Conservation (phyloP, 2,888 invertebrate genomes). For the Siphlonurus alternatus region DNA sequence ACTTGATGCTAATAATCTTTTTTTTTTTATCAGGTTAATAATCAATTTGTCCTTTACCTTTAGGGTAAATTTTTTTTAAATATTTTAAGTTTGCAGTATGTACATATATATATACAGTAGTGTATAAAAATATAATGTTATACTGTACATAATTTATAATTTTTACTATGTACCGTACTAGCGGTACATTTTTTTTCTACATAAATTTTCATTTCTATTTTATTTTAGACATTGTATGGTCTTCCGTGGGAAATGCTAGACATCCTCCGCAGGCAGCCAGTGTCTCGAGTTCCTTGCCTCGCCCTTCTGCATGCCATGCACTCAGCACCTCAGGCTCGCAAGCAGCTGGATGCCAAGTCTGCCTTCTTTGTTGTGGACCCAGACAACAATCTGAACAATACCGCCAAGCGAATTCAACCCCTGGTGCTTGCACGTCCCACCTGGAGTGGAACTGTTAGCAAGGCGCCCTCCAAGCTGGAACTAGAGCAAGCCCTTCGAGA, state of each 20-base stretch:
- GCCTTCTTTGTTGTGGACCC: neutral
- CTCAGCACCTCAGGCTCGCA: neutral
- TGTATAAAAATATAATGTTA: no score
- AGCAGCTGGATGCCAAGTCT: neutral
- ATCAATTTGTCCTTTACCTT: no score
- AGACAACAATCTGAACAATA: neutral
- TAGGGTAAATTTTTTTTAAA: no score
- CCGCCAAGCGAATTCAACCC: neutral
- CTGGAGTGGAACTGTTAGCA: neutral
- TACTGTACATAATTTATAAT: no score
- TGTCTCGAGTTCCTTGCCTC: neutral
- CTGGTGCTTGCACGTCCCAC: neutral
- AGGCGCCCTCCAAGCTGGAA: neutral
- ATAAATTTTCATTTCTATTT: no score
- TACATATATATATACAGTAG: no score
- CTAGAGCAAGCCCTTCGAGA: neutral
- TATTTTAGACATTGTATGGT: neutral
- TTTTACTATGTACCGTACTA: no score
- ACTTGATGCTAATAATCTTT: no score
- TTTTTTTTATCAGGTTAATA: no score
- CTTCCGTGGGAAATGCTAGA: neutral
- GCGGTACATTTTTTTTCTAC: no score
- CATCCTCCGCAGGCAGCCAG: neutral
- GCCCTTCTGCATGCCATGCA: neutral
- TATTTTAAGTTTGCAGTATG: no score